Conservation (phyloP, 2,113 vertebrate species). For the Sitta europaea region DNA sequence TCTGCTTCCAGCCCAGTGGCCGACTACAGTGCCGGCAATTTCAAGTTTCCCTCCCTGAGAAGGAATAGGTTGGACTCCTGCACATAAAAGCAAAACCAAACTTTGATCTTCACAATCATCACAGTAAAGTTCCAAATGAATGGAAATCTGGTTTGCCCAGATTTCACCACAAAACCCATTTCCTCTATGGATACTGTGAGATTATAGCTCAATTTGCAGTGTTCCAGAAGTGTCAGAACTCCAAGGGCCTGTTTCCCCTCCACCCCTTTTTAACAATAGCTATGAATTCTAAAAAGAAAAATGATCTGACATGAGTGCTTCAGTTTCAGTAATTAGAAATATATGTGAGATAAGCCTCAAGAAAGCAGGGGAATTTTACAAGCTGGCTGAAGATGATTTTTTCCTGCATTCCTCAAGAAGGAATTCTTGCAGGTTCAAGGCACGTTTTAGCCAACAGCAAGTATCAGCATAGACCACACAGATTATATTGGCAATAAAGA, state of each 20-base stretch:
- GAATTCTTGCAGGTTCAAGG: background rate
- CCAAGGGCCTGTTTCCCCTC: background rate
- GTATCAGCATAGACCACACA: background rate
- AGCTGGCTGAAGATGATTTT: background rate
- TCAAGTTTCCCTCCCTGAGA: conserved; percentile 95
- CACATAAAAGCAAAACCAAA: conserved; percentile 57
- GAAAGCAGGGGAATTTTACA: background rate
- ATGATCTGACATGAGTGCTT: background rate
- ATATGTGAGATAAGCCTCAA: background rate
- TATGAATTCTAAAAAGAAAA: background rate
- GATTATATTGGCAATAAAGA: background rate
- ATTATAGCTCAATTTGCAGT: background rate
- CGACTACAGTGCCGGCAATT: conserved; percentile 95
- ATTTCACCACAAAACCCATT: background rate
- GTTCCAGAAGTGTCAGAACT: background rate
- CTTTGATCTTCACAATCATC: conserved; percentile 43
- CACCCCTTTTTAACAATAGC: background rate
- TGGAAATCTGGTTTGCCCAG: background rate
- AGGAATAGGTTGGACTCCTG: conserved; percentile 86
- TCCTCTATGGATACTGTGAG: background rate
- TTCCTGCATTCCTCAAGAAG: background rate
- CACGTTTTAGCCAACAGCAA: background rate
- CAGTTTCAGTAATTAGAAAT: background rate
- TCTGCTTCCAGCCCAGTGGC: conserved; percentile 91
- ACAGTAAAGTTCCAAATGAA: background rate